These are phyloP conservation scores for Toxonevra muliebris DNA, from an alignment of 2,888 invertebrate genomes.

Conservation along the genomic window DNA sequence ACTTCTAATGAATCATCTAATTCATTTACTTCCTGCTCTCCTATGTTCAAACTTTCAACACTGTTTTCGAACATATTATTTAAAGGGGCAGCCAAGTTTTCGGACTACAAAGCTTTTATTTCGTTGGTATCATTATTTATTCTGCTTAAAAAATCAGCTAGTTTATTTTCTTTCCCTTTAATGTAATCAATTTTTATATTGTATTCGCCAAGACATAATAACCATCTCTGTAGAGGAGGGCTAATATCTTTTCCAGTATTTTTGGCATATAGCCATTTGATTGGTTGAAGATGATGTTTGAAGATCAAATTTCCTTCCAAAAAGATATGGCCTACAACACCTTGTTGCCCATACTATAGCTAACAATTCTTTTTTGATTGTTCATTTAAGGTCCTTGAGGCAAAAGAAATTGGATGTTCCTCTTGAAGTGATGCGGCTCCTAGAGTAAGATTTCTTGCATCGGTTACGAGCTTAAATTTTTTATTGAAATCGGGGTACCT, in stretches of 20 bases:
- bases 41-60: constrained; percentile 2
- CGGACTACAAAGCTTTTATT: neutral
- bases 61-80: neutral
- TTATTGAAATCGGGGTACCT: no score
- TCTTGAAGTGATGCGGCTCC: no score
- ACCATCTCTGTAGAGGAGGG: constrained; percentile 16
- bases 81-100: neutral
- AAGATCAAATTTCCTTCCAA: no score
- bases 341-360: no score
- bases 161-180: constrained; percentile 12
- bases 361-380: no score
- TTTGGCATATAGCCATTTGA: constrained; percentile 29
- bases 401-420: no score
- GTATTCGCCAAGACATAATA: constrained; percentile 21
- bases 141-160: constrained; percentile 20
- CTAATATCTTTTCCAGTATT: constrained; percentile 31
- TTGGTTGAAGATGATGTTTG: constrained; percentile 31
- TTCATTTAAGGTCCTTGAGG: no score
- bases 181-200: constrained; percentile 17
- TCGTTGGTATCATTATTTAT: neutral
- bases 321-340: no score
- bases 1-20: neutral
- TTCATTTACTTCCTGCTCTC: neutral
- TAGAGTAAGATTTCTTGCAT: no score
- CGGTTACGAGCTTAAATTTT: no score